Base-by-base conservation (phyloP, 2,797 vertebrate genomes). In the Siniperca scherzeri region DNA sequence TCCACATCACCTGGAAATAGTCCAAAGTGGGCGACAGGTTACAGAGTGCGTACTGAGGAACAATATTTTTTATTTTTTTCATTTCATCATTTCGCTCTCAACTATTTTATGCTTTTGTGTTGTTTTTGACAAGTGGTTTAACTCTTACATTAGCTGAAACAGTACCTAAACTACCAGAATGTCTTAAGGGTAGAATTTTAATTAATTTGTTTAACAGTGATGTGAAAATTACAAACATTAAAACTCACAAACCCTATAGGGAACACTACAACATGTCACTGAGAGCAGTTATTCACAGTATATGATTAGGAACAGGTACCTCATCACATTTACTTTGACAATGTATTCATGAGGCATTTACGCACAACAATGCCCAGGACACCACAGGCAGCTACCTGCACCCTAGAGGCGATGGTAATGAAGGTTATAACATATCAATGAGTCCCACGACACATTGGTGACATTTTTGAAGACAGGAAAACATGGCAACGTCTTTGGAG, bases 381-480 rank as follows among this genome's bases (percentile, higher is more conserved):
- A 19, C 84, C 82, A 36, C 87, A 68, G 83, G 85, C 75, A 66
- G 92, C 74, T 67, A 33, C 78, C 89, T 64, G 83, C 81, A 83
- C 89, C 87, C 91, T 3, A 5, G 87, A 77, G 90, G 82, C 74
- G 0, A 22, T 1, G 12, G 36, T 71, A 78, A 83, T 91, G 92
- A 93, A 93, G 87, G 87, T 88, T 91, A 90, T 53, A 86, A 87
- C 91, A 82, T 73, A 90, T 87, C 78, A 71, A 36, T 22, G 69
- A 74, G 61, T 94, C 92, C 92, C 93, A 44, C 67, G 89, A 78
- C 69, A 17, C 84, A 53, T 11, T 0, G 8, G 7, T 95, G 93
- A 93, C 89, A 94, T 95, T 95, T 93, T 25, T 84, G 70, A 78
- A 88, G 80, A 83, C 46, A 74, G 85, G 77, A 80, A 85, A 90